Evolutionary conservation across 2,113 vertebrate species (phyloP), one percentile per base, ranked within the genome.

Genomic region (Ramphastos sulfuratus): DNA sequence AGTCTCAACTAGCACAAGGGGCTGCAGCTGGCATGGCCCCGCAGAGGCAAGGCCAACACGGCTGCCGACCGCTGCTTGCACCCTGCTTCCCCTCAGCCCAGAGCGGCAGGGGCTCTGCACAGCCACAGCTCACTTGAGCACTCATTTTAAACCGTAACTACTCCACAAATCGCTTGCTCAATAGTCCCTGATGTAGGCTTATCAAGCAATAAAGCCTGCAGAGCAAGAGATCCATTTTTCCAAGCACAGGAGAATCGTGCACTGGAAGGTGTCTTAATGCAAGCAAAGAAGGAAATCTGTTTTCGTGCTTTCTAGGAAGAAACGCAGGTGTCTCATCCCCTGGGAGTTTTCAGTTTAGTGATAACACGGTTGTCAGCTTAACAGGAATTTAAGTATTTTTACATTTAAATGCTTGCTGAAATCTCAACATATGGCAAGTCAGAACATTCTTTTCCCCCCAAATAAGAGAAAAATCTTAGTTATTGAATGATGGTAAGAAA

Each of bases 51-150:
- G 12, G 55, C 33, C 30, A 14, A 54, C 2, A 2, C 1, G 3
- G 58, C 18, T n/a, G 31, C 55, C 27, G 33, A 14, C 3, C 46
- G 56, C 30, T 0, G 1, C 9, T 48, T 1, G 0, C 4, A 5
- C 11, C 55, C 65, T 21, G n/a, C 42, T 35, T 52, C 37, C 44
- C 44, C 28, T 42, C 2, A 3, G 76, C n/a, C 1, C 2, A 69
- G 42, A 1, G 4, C 18, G 30, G 27, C 48, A 27, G 23, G 24
- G 54, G 35, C 54, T 44, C 39, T 0, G 3, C 39, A 3, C 16
- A 0, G 1, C 48, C 3, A 0, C 1, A 6, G 30, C 42, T 59
- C 18, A 5, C 30, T 9, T 9, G 0, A 3, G 35, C 4, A 2
- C 5, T 61, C 15, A 13, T 17, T 87, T 50, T n/a, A 16, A 9